phyloP scores from a whole-genome alignment of 53 echinoderm and acorn worm species.

The Temnopleurus reevesii region DNA sequence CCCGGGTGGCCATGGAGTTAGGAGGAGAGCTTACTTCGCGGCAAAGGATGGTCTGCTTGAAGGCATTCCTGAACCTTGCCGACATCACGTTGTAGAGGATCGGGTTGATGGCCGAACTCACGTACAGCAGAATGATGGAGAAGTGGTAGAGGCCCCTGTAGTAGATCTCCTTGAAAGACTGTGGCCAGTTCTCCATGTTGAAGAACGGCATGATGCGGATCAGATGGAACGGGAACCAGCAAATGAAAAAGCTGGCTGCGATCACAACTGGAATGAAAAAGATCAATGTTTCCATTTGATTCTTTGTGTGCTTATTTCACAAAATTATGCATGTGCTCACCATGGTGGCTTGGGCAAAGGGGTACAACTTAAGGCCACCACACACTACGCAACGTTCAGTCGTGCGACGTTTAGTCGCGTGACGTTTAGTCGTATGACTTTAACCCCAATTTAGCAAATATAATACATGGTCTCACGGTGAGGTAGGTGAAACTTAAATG shows the following conservation, averaged over 20 bases:
- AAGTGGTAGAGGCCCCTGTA: slow-evolving; percentile 82
- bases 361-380: too few species aligned
- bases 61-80: slow-evolving; percentile 85
- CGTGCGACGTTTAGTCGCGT: too few species aligned
- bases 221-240: slow-evolving; percentile 96
- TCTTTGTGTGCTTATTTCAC: too few species aligned
- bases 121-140: slow-evolving; percentile 85
- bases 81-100: slow-evolving; percentile 98
- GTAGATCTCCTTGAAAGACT: slow-evolving; percentile 64
- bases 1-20: slow-evolving; percentile 59
- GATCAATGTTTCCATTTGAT: too few species aligned
- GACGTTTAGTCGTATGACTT: too few species aligned
- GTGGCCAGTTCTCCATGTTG: slow-evolving; percentile 62
- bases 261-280: slow-evolving; percentile 69
- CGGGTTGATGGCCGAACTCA: slow-evolving; percentile 90
- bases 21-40: slow-evolving; percentile 81
- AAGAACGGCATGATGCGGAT: slow-evolving; percentile 88
- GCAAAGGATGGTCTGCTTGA: slow-evolving; percentile 76
- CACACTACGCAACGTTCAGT: too few species aligned
- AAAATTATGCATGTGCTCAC: too few species aligned
- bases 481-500: too few species aligned
- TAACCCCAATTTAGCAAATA: too few species aligned
- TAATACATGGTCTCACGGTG: too few species aligned
- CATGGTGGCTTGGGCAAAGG: too few species aligned
- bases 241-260: slow-evolving; percentile 89